Percentiles rank a stretch among this genome's conserved stretches.
phyloP scores from a whole-genome alignment of 2,888 invertebrate species.

The Portevinia maculata region DNA sequence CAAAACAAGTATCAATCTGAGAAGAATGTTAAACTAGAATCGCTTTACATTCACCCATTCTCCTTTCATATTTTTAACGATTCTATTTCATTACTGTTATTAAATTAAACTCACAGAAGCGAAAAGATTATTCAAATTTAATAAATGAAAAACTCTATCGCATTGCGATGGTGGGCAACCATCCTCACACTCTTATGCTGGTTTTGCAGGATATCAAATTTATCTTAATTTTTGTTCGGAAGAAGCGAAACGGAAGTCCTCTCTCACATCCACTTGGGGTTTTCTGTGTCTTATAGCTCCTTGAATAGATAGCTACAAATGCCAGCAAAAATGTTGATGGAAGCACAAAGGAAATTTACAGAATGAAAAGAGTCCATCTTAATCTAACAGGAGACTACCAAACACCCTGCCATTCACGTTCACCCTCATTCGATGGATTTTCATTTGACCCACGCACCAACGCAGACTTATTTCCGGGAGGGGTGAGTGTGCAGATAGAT shows the following conservation, averaged over 20 bases:
- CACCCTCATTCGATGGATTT: constrained; percentile 36
- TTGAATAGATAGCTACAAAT: constrained; percentile 8
- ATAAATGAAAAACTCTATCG: constrained; percentile 56
- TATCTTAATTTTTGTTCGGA: constrained; percentile 52
- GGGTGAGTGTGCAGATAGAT: constrained; percentile 29
- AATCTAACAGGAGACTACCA: constrained; percentile 41
- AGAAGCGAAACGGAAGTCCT: constrained; percentile 47
- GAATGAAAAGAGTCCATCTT: constrained; percentile 45
- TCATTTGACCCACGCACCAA: constrained; percentile 15
- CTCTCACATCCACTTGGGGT: constrained; percentile 34
- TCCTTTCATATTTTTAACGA: constrained; percentile 40
- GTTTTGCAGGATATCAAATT: constrained; percentile 47
- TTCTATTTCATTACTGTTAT: constrained; percentile 65
- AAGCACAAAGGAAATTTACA: constrained; percentile 39
- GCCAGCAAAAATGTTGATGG: constrained; percentile 24
- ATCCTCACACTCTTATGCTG: constrained; percentile 20
- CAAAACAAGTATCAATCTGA: background rate
- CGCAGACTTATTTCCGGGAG: constrained; percentile 1
- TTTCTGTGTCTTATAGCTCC: constrained; percentile 32
- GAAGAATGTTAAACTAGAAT: constrained; percentile 31
- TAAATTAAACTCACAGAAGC: constrained; percentile 65
- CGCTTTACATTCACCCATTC: background rate
- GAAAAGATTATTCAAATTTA: constrained; percentile 72
- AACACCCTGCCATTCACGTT: constrained; percentile 28
- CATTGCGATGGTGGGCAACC: background rate